Evolutionary conservation across 2,888 invertebrate species (phyloP), one percentile per base, ranked within the genome.

Genomic region (Anarsia innoxiella): DNA sequence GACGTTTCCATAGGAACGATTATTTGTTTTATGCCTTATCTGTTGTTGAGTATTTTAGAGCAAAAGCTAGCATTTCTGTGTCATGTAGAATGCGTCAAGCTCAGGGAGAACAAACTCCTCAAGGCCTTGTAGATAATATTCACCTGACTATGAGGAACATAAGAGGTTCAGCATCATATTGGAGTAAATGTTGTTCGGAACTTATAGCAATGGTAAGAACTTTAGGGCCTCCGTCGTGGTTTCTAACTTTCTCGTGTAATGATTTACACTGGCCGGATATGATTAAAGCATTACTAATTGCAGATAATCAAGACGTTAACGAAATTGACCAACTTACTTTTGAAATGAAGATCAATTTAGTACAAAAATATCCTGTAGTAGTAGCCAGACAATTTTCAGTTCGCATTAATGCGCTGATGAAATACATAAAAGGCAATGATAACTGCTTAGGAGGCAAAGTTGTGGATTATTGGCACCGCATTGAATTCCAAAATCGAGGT

Each of bases 11-110:
- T 1, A 28, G 49, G 40, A 51, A 51, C 12, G 51, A 53, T 1
- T 53, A 63, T 38, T 45, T 63, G n/a, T 66, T 65, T 51, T 62
- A 45, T 49, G 59, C 59, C 9, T 16, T 62, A 10, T 62, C 59
- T 0, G 30, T 53, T 10, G 48, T 56, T 3, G 53, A 57, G 45
- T 55, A 49, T 44, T 56, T 32, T 46, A 19, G 44, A 11, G 55
- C 49, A 0, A 54, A 54, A 40, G 29, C 51, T 2, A 60, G 44
- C 31, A 48, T 58, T 8, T 51, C 54, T 10, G 62, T 56, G 0
- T 66, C 50, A 15, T 56, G 49, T 33, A 37, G 52, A n/a, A 55
- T n/a, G n/a, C n/a, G n/a, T n/a, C n/a, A 53, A 46, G 39, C 43
- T 1, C 51, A 55, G 41, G 49, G 48, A 29, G 16, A 39, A 9